Conservation (phyloP, 1,140 invertebrate genomes). For the Eubasilissa regina region DNA sequence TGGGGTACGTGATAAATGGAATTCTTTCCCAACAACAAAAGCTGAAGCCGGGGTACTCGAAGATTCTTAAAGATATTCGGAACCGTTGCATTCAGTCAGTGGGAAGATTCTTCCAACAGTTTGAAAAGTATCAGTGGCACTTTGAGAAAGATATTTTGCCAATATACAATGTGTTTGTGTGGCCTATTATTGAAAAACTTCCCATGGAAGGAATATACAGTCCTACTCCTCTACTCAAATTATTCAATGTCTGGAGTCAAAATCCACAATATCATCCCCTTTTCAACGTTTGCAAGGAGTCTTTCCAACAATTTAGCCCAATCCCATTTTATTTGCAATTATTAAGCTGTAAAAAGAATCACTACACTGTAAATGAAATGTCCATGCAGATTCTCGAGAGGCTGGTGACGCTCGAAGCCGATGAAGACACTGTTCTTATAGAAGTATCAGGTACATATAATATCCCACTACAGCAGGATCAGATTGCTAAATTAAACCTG, state of each 20-base stretch:
- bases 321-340: conserved; percentile 81
- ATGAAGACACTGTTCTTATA: conserved; percentile 69
- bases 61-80: conserved; percentile 80
- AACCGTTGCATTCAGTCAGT: conserved; percentile 75
- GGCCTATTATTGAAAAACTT: conserved; percentile 85
- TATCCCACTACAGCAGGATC: conserved; percentile 59
- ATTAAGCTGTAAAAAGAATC: conserved; percentile 78
- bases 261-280: conserved; percentile 84
- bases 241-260: conserved; percentile 84
- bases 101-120: conserved; percentile 85
- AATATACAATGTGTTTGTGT: conserved; percentile 85
- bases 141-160: conserved; percentile 80
- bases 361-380: conserved; percentile 77
- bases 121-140: conserved; percentile 83
- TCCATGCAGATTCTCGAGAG: conserved; percentile 88
- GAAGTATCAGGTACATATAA: conserved; percentile 65
- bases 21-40: conserved; percentile 74
- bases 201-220: conserved; percentile 86
- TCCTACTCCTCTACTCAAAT: conserved; percentile 86
- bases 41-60: conserved; percentile 76
- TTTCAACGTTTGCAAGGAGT: conserved; percentile 76
- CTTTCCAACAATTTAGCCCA: conserved; percentile 70
- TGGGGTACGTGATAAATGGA: conserved; percentile 76
- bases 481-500: conserved; percentile 62
- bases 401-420: conserved; percentile 78